Percentiles rank a stretch among this genome's conserved stretches.
phyloP scores from a whole-genome alignment of 1,140 invertebrate genomes.

The Cecropterus lyciades region DNA sequence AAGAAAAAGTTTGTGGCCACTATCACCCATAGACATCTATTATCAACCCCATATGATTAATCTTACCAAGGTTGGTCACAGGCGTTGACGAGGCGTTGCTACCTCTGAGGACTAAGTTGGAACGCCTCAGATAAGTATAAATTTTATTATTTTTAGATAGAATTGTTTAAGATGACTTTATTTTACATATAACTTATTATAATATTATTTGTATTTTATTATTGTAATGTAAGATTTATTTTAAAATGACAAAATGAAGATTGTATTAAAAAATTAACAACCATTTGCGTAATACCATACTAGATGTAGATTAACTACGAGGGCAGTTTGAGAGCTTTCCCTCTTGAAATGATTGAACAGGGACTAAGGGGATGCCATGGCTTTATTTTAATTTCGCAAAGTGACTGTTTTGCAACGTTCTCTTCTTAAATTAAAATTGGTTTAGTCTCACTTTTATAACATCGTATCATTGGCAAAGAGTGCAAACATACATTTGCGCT shows the following conservation, averaged over 20 bases:
- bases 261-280: slow-evolving; percentile 47
- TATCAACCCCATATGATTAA: too few relatives aligned
- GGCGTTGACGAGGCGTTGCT: too few relatives aligned
- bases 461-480: neutral
- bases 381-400: slow-evolving; percentile 83
- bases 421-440: slow-evolving; percentile 37
- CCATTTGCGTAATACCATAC: slow-evolving; percentile 52
- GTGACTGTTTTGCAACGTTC: slow-evolving; percentile 77
- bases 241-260: neutral
- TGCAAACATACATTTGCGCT: neutral
- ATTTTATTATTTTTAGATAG: too few relatives aligned
- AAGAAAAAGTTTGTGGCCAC: too few relatives aligned
- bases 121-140: too few relatives aligned
- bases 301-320: slow-evolving; percentile 65
- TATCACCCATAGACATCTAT: too few relatives aligned
- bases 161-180: too few relatives aligned
- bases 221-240: neutral
- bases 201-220: too few relatives aligned
- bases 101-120: too few relatives aligned
- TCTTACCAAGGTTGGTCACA: too few relatives aligned
- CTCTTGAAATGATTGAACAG: slow-evolving; percentile 81
- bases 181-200: too few relatives aligned
- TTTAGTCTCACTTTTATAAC: neutral
- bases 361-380: slow-evolving; percentile 73
- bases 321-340: slow-evolving; percentile 65